These are phyloP conservation scores for Oceanodroma leucorhoa DNA, from an alignment of 2,797 vertebrate species.

Conservation along the genomic window DNA sequence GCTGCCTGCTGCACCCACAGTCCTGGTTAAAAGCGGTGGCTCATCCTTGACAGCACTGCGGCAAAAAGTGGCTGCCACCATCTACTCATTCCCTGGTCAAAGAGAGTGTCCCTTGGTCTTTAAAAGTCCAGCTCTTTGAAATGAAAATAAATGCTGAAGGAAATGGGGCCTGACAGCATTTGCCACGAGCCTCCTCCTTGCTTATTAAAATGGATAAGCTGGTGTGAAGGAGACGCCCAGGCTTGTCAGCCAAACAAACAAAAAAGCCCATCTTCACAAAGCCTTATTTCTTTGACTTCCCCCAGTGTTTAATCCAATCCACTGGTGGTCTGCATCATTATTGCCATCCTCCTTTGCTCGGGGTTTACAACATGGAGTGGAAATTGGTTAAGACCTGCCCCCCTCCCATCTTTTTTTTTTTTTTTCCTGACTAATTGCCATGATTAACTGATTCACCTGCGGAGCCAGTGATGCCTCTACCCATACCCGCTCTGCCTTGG, in stretches of 20 bases:
- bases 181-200: not conserved
- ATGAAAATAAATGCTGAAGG: not conserved
- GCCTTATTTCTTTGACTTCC: not conserved
- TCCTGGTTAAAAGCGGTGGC: not conserved
- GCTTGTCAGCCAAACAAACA: not conserved
- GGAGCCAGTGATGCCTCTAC: not conserved
- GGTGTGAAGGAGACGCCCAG: not conserved
- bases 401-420: too few relatives aligned
- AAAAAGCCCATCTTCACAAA: not conserved
- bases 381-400: not conserved
- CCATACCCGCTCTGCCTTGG: not conserved
- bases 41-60: not conserved
- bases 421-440: too few relatives aligned
- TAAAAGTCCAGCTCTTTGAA: not conserved
- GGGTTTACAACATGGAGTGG: not conserved
- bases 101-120: not conserved
- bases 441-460: not conserved
- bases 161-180: not conserved
- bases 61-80: not conserved
- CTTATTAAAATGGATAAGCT: not conserved
- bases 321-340: not conserved
- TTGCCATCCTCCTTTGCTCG: not conserved
- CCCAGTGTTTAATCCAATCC: not conserved
- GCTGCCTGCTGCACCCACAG: conserved; percentile 24
- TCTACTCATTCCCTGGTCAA: not conserved